Evolutionary conservation across 1,140 invertebrate species (phyloP).

Genomic region (Palaemon carinicauda): DNA sequence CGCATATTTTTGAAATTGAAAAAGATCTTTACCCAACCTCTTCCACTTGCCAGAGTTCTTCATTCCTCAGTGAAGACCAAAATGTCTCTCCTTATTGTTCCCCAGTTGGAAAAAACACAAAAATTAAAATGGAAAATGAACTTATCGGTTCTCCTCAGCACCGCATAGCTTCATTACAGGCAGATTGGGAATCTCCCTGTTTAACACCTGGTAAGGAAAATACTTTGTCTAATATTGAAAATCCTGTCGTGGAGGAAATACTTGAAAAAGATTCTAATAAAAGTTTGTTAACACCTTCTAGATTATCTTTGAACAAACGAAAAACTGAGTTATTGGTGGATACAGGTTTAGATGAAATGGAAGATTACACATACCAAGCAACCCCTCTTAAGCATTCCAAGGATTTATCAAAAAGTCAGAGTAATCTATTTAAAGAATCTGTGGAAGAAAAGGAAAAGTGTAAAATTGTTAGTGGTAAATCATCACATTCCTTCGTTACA

Average conservation of each 20-base stretch:
- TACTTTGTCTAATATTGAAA: not conserved
- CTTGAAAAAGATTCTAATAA: not conserved
- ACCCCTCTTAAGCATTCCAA: too few relatives aligned
- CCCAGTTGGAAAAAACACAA: not conserved
- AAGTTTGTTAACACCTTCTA: too few relatives aligned
- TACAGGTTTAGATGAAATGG: too few relatives aligned
- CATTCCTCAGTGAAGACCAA: not conserved
- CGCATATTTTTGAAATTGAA: not conserved
- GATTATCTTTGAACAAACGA: too few relatives aligned
- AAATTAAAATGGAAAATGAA: not conserved
- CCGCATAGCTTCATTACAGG: not conserved
- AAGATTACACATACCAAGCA: too few relatives aligned
- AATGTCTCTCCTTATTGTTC: conserved; percentile 6
- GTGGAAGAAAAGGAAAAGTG: too few relatives aligned
- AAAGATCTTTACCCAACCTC: not conserved
- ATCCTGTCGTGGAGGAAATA: not conserved
- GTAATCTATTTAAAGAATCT: too few relatives aligned
- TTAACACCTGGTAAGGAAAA: not conserved
- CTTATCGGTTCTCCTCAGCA: not conserved
- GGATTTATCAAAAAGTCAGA: too few relatives aligned
- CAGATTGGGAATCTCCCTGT: not conserved
- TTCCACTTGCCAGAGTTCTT: not conserved
- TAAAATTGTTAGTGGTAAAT: too few relatives aligned
- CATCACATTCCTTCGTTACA: too few relatives aligned
- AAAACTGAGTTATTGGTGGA: too few relatives aligned